Conservation (phyloP, 2,888 invertebrate species). For the Galeruca laticollis region DNA sequence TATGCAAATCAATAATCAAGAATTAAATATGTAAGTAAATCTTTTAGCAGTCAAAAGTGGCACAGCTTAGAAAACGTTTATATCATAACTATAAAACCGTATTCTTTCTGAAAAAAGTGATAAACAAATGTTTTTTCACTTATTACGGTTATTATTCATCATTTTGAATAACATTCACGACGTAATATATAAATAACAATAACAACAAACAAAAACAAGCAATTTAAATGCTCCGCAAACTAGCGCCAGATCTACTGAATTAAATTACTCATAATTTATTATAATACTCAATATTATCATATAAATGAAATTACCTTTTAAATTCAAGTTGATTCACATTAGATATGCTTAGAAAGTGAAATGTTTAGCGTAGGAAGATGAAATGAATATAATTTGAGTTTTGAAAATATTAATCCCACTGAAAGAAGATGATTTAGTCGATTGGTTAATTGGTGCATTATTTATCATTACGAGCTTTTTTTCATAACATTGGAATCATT, state of each 20-base stretch:
- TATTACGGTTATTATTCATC: too few relatives aligned
- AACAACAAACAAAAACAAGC: neutral
- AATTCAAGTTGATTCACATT: neutral
- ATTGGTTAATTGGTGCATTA: neutral
- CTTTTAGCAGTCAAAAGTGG: too few relatives aligned
- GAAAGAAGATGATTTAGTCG: neutral
- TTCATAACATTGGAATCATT: neutral
- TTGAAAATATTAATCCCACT: neutral
- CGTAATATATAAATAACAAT: too few relatives aligned
- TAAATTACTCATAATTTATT: neutral
- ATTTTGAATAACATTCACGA: too few relatives aligned
- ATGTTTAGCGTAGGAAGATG: conserved; percentile 9
- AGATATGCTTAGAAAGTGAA: conserved; percentile 16
- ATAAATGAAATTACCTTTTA: conserved; percentile 10
- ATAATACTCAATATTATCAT: conserved; percentile 6
- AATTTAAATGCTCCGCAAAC: neutral
- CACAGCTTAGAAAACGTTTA: too few relatives aligned
- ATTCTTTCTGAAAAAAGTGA: too few relatives aligned
- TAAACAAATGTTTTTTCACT: too few relatives aligned
- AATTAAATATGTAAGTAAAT: too few relatives aligned
- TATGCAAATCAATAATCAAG: too few relatives aligned
- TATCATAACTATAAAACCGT: too few relatives aligned
- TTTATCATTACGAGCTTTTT: neutral
- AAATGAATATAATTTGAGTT: neutral
- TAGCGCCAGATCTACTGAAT: neutral